Base-by-base conservation (phyloP, 2,888 invertebrate genomes). In the Hydroisotoma schaefferi region DNA sequence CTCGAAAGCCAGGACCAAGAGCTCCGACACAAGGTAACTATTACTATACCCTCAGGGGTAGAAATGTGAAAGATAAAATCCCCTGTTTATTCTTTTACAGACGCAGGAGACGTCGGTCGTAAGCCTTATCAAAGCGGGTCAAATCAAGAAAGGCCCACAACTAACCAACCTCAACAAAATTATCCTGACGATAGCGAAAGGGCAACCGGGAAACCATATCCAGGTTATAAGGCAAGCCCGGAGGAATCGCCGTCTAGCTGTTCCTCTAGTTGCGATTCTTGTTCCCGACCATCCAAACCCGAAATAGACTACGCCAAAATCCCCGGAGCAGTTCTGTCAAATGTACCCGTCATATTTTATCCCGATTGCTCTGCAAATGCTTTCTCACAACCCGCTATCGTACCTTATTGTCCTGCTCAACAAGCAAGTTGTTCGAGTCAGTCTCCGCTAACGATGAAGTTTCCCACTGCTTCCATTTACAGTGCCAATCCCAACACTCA, bases 301-400 rank as follows among this genome's bases (percentile, higher is more conserved):
- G 68, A 70, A 37, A 61, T 65, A n/a, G 70, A 72, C 23, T 72
- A 59, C 43, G 43, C 55, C 8, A 56, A 61, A 46, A 61, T 72
- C 10, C 72, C 72, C 6, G 72, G 72, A 43, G 72, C 72, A 20
- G 54, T 72, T 26, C 40, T 69, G 25, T 52, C 67, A 20, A 63
- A 67, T 37, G 61, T 72, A 23, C 69, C 70, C 23, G 72, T 72
- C 2, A 70, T 72, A 12, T 72, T 68, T 55, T 70, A 70, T 33
- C 72, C 72, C 2, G 72, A 72, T 44, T 72, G 72, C 25, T 58
- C 59, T 48, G 55, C 61, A 5, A 68, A 65, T 46, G 70, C 70
- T 2, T 70, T 64, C 49, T 51, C 63, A 10, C 59, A 68, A 40
- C 72, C 72, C 37, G 72, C 72, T 27, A 63, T 72, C 40, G 70